A percentile compares a stretch with the other conserved stretches of the same genome.
These are phyloP conservation scores for Corapipo altera DNA, from an alignment of 2,113 vertebrate species.

Conservation along the genomic window DNA sequence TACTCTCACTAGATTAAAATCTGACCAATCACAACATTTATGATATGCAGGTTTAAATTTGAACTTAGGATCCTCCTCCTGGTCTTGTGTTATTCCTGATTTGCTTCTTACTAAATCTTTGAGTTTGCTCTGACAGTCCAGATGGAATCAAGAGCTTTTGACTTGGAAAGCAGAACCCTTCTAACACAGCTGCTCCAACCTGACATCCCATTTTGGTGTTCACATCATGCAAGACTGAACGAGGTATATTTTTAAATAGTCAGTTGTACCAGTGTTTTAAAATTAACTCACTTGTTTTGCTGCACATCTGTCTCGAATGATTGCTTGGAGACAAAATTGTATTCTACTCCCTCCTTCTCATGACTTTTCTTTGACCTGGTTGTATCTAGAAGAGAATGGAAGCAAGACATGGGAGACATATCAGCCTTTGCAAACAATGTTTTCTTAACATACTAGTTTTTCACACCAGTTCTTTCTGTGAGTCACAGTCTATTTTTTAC, in stretches of 20 bases:
- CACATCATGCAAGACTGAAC: neutral
- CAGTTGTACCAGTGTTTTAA: neutral
- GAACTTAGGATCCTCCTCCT: neutral
- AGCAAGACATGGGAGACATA: neutral
- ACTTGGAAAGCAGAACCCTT: neutral
- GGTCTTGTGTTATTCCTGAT: neutral
- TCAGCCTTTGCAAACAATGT: neutral
- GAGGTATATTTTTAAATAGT: neutral
- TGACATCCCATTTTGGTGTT: neutral
- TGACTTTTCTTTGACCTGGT: slow-evolving; percentile 87
- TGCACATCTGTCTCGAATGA: slow-evolving; percentile 88
- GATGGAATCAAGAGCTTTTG: neutral
- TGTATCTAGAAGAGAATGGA: slow-evolving; percentile 78
- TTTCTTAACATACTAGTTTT: neutral
- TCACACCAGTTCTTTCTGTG: neutral
- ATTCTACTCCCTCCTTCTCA: slow-evolving; percentile 92
- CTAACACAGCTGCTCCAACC: neutral
- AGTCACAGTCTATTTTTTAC: neutral
- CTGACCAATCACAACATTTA: neutral
- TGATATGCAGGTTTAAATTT: neutral
- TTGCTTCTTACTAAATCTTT: neutral
- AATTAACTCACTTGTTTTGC: slow-evolving; percentile 81
- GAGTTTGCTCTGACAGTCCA: neutral
- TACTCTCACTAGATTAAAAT: neutral
- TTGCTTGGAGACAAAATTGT: slow-evolving; percentile 90